A percentile compares a stretch with the other conserved stretches of the same genome.
Conservation (phyloP, 2,113 vertebrate genomes). For the Lathamus discolor region DNA sequence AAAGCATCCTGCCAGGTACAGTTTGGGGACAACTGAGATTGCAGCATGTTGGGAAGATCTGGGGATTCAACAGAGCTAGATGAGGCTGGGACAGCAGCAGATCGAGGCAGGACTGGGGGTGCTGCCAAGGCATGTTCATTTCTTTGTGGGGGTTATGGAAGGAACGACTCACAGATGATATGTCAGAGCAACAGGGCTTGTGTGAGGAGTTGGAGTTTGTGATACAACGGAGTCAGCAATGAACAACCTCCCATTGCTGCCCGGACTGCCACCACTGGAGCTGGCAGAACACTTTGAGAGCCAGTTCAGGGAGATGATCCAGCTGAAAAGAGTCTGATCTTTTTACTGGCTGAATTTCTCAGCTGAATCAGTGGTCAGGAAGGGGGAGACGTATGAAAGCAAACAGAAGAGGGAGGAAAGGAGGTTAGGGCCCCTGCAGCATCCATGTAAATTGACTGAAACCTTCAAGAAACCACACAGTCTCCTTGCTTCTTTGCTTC, state of each 20-base stretch:
- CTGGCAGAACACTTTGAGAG: not conserved
- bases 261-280: not conserved
- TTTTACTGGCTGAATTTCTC: not conserved
- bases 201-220: not conserved
- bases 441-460: not conserved
- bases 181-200: not conserved
- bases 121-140: conserved; percentile 15
- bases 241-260: not conserved
- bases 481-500: not conserved
- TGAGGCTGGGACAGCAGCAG: not conserved
- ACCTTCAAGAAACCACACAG: not conserved
- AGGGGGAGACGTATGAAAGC: not conserved
- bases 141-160: not conserved
- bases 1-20: not conserved
- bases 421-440: not conserved
- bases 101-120: not conserved
- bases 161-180: not conserved
- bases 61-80: not conserved
- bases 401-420: not conserved
- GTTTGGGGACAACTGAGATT: not conserved
- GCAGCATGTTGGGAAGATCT: not conserved
- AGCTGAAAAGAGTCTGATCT: not conserved
- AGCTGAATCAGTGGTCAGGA: not conserved
- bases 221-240: not conserved
- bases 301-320: not conserved